Evolutionary conservation across 1,140 invertebrate genomes (phyloP).

Genomic region (Condylostylus longicornis): DNA sequence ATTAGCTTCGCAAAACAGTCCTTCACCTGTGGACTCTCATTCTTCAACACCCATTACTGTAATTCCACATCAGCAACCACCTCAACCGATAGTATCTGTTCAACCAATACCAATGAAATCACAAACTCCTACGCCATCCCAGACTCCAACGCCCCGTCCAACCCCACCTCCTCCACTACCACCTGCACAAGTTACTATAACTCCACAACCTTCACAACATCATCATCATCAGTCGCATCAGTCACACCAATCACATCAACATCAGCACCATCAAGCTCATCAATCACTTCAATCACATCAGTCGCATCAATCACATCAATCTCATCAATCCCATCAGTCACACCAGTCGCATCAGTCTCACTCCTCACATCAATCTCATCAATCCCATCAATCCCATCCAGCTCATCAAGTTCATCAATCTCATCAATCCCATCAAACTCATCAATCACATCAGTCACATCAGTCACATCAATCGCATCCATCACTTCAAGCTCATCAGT

Average conservation of each 20-base stretch:
- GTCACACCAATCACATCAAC: conserved; percentile 2
- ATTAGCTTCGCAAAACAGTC: conserved; percentile 42
- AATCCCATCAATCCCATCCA: background rate
- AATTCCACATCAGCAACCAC: too few species aligned
- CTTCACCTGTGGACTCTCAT: conserved; percentile 27
- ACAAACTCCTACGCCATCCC: conserved; percentile 11
- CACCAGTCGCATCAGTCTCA: background rate
- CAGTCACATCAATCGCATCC: conserved; percentile 7
- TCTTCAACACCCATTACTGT: too few species aligned
- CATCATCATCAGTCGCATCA: conserved; percentile 21
- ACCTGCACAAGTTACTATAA: conserved; percentile 27
- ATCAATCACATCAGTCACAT: background rate
- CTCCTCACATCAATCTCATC: conserved; percentile 7
- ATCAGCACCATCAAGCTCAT: conserved; percentile 2
- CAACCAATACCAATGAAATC: too few species aligned
- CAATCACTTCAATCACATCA: conserved; percentile 6
- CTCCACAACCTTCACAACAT: conserved; percentile 25
- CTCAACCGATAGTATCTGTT: too few species aligned
- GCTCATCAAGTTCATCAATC: conserved; percentile 5
- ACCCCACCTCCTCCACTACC: conserved; percentile 37
- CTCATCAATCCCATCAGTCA: background rate
- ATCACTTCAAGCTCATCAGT: background rate
- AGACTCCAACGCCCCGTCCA: conserved; percentile 31
- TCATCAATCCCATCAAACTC: conserved; percentile 1
- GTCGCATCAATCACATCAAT: conserved; percentile 10